Evolutionary conservation across 2,113 vertebrate genomes (phyloP), one percentile per base, ranked within the genome.

Genomic region (Forbesichthys agassizii): DNA sequence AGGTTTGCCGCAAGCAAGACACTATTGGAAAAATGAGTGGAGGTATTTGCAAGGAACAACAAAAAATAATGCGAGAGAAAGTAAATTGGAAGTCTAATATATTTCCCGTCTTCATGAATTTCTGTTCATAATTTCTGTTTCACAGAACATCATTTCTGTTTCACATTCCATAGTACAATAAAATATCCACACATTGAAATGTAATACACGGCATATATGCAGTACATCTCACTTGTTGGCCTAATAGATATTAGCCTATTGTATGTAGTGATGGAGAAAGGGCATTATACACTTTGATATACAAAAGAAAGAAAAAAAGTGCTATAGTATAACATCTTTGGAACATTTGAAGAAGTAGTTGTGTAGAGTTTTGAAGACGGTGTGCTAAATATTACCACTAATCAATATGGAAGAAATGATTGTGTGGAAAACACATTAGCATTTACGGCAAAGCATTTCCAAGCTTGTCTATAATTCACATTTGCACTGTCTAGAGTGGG

Each of bases 1-100:
- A 58, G 18, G 64, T 72, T 71, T 73, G 46, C 74, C 59, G 49
- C 61, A 74, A 78, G 42, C 65, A 67, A 20, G 51, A 77, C 49
- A 52, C n/a, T 61, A 33, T 48, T 49, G 61, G 57, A 52, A 63
- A 69, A 64, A 73, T 56, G 13, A 60, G 27, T 53, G 47, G 47
- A 69, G 58, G 52, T 13, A 48, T 70, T 79, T 69, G n/a, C 6
- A n/a, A 11, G 33, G n/a, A 54, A 20, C 1, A 20, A 42, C 14
- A 61, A 62, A 71, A 71, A 33, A 27, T 27, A 13, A 12, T 33
- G 9, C 20, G 10, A 57, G 4, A 58, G 10, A 27, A 58, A 57
- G 27, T 58, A 58, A 27, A 27, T 33, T 58, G 20, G 33, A 33
- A 20, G 12, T 9, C 33, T 12, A 58, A 10, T 58, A 27, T 58